These are phyloP conservation scores for Drosophila formosana DNA, from an alignment of 2,888 invertebrate species.

Conservation along the genomic window DNA sequence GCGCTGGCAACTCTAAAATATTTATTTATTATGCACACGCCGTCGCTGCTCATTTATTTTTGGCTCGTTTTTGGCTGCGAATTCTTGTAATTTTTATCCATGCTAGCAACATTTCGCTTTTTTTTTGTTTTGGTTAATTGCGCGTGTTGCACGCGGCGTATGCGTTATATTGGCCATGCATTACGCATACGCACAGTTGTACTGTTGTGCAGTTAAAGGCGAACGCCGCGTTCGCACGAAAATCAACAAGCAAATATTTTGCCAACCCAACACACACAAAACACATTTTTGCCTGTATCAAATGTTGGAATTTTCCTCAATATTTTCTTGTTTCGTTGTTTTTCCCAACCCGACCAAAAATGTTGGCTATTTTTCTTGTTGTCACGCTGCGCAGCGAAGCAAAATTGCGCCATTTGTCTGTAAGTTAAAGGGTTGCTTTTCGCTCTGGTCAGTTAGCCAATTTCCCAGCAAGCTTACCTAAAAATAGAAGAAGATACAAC, in stretches of 20 bases:
- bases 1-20: conserved; percentile 51
- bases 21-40: conserved; percentile 71
- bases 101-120: conserved; percentile 33
- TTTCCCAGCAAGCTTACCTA: conserved; percentile 52
- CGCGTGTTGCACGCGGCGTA: conserved; percentile 76
- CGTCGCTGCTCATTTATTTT: conserved; percentile 36
- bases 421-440: conserved; percentile 19
- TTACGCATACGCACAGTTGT: conserved; percentile 71
- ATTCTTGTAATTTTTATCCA: conserved; percentile 22
- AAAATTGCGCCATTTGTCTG: conserved; percentile 57
- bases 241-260: conserved; percentile 68
- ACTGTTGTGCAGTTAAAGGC: neutral
- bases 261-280: conserved; percentile 27
- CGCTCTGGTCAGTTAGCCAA: conserved; percentile 15
- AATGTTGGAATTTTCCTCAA: conserved; percentile 56
- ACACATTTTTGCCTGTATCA: conserved; percentile 45
- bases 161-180: conserved; percentile 54
- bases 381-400: conserved; percentile 2
- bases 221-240: conserved; percentile 35
- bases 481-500: conserved; percentile 34
- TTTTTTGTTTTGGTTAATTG: conserved; percentile 74
- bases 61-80: conserved; percentile 22
- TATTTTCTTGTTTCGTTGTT: conserved; percentile 12
- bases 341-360: conserved; percentile 38
- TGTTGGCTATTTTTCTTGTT: conserved; percentile 51